Evolutionary conservation across 2,113 vertebrate species (phyloP).

Genomic region (Zosterops japonicus): DNA sequence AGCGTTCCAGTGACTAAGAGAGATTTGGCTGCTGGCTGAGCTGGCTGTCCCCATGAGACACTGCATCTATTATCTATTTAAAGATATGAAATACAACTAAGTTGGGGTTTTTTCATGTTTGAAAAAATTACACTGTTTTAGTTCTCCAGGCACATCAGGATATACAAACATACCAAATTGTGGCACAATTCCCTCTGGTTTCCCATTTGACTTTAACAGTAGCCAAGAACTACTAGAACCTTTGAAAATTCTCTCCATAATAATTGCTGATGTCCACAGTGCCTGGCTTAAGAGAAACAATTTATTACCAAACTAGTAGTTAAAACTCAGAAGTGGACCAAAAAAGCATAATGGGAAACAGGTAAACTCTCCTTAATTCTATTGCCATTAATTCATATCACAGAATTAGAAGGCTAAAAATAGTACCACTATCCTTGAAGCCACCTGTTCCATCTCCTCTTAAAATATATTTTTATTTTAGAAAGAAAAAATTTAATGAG

Average conservation of each 20-base stretch:
- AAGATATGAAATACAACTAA: not conserved
- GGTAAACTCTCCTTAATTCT: not conserved
- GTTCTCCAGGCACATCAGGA: not conserved
- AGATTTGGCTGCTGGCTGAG: slow-evolving; percentile 14
- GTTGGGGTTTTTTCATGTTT: not conserved
- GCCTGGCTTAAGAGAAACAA: not conserved
- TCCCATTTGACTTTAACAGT: not conserved
- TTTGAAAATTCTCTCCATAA: not conserved
- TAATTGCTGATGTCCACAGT: not conserved
- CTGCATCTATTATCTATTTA: not conserved
- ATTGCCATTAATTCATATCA: not conserved
- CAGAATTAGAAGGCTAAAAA: not conserved
- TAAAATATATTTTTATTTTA: not conserved
- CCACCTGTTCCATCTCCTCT: not conserved
- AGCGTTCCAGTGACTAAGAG: not conserved
- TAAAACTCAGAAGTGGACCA: not conserved
- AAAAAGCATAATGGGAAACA: not conserved
- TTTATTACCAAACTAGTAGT: not conserved
- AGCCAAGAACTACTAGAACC: not conserved
- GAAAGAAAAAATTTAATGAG: not conserved
- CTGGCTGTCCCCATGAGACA: not conserved
- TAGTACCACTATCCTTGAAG: not conserved
- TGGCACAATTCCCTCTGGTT: not conserved
- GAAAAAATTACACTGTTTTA: not conserved
- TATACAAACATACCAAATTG: not conserved